Base-by-base conservation (phyloP, 2,113 vertebrate genomes). In the Neotoma lepida region DNA sequence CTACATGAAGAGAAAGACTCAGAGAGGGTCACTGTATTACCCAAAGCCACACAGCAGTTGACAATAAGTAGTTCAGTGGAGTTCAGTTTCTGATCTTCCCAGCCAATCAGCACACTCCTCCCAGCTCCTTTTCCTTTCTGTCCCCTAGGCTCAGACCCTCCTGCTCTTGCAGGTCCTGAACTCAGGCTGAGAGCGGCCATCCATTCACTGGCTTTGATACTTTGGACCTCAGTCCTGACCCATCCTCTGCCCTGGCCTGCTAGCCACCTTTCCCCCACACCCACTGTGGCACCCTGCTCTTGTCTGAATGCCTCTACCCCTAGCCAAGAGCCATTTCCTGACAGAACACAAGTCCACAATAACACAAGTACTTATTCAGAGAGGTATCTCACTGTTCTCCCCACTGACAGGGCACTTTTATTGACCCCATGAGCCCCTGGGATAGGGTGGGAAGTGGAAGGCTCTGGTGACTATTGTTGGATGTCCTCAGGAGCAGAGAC, bases 1-100 rank as follows among this genome's bases (percentile, higher is more conserved):
- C 63, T 5, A 70, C 56, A 81, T 6, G 30, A 76, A 85, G 88
- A 84, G 89, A 96, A 8, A 86, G 56, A 35, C 64, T 78, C 85
- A 49, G 94, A 51, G 88, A 74, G 10, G 66, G 78, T 30, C 28
- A 63, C n/a, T n/a, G n/a, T 22, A 7, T 71, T 74, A 56, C 61
- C 74, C 39, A 28, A 26, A 2, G 26, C 73, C 88, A 91, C 85
- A 74, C 13, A 70, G 46, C n/a, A 78, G 17, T 18, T 78, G 71
- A 26, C 66, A 68, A 68, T 68, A 76, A 51, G 58, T 4, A 81
- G 51, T 39, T 26, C 33, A 35, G 35, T 0, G 24, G n/a, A 58
- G 14, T 51, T 35, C 10, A 4, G 4, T 77, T 89, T 56, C 35
- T 28, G 22, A 46, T 26, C 56, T 66, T 44, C 54, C 30, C 33